A percentile compares a stretch with the other conserved stretches of the same genome.
phyloP scores from a whole-genome alignment of 1,140 invertebrate genomes.

The Aphis gossypii region DNA sequence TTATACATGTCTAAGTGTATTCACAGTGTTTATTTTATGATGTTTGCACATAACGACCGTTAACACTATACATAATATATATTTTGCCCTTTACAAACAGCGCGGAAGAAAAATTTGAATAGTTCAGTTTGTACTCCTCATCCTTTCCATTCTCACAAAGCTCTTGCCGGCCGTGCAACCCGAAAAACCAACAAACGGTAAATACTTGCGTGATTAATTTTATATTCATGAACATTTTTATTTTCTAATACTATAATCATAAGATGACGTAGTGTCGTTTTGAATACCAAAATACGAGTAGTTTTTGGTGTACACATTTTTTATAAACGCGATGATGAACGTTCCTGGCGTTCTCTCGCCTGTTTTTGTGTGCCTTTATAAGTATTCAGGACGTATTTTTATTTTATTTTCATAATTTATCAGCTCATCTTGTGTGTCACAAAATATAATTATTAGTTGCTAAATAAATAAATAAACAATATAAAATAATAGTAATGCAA shows the following conservation, averaged over 20 bases:
- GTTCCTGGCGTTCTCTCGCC: not conserved
- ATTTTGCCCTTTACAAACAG: not conserved
- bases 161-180: not conserved
- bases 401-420: no score
- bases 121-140: not conserved
- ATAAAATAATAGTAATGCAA: no score
- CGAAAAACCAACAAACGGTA: not conserved
- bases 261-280: not conserved
- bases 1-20: not conserved
- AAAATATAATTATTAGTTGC: no score
- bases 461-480: no score
- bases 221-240: conserved; percentile 3
- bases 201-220: not conserved
- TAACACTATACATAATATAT: conserved; percentile 16
- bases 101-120: not conserved
- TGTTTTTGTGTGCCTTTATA: not conserved
- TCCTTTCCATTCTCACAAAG: not conserved
- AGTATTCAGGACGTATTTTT: not conserved
- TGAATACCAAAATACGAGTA: not conserved
- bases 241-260: not conserved
- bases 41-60: not conserved
- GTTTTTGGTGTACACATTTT: not conserved
- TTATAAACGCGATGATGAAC: not conserved
- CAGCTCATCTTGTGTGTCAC: no score
- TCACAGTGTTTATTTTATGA: conserved; percentile 14